phyloP scores from a whole-genome alignment of 1,140 invertebrate genomes.

The Belonocnema kinseyi region DNA sequence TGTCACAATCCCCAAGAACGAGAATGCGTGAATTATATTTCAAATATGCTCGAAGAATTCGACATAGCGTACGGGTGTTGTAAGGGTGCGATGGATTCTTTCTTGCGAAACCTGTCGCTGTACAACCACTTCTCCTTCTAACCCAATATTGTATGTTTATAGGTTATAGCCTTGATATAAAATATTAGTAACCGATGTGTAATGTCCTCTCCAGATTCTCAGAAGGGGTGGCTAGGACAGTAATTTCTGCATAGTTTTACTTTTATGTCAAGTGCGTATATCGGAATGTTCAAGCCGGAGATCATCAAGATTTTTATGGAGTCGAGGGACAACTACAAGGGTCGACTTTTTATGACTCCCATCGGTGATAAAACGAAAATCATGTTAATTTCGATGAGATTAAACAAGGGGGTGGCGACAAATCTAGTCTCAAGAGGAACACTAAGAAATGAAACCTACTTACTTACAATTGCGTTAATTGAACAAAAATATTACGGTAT shows the following conservation, averaged over 20 bases:
- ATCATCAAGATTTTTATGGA: conserved; percentile 8
- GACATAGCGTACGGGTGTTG: conserved; percentile 2
- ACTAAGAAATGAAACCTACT: too few species aligned
- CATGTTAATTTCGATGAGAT: conserved; percentile 5
- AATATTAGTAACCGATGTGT: conserved; percentile 20
- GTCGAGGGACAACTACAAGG: not conserved
- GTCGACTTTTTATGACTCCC: not conserved
- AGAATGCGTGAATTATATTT: conserved; percentile 11
- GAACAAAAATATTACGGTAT: too few species aligned
- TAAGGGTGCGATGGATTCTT: conserved; percentile 21
- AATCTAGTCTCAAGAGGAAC: not conserved
- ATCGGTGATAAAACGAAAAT: not conserved
- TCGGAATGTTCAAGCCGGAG: not conserved
- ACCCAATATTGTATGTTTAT: not conserved
- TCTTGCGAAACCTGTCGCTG: not conserved
- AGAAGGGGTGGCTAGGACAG: not conserved
- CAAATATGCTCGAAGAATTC: conserved; percentile 2
- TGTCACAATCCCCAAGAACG: conserved; percentile 5
- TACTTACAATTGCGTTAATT: too few species aligned
- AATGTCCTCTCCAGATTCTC: not conserved
- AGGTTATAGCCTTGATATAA: not conserved
- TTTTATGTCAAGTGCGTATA: not conserved
- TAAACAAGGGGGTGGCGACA: not conserved
- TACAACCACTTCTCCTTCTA: not conserved
- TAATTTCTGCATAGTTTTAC: conserved; percentile 3